Conservation (phyloP, 2,888 invertebrate genomes). For the Pollenia angustigena region DNA sequence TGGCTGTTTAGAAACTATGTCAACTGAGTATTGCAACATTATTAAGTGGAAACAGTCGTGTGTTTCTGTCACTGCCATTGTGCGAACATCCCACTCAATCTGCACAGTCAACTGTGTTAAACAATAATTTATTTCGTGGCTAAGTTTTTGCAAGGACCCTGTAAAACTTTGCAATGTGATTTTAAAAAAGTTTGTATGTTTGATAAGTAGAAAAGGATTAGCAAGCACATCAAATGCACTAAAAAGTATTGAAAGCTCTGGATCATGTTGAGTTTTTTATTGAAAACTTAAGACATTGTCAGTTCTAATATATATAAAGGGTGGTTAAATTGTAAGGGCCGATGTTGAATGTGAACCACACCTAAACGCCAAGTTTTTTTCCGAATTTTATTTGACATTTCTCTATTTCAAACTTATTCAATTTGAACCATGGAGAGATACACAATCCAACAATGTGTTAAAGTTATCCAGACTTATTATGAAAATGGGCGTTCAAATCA, state of each 20-base stretch:
- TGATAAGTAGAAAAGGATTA: not conserved
- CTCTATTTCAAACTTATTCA: too few species aligned
- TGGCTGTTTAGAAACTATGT: constrained; percentile 19
- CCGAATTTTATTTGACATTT: too few species aligned
- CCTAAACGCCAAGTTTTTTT: too few species aligned
- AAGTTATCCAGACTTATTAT: too few species aligned
- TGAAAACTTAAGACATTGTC: not conserved
- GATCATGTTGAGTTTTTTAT: not conserved
- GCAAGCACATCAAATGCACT: not conserved
- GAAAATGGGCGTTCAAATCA: too few species aligned
- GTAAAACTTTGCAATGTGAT: constrained; percentile 6
- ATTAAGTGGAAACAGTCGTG: not conserved
- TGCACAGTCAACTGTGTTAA: constrained; percentile 8
- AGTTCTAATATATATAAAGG: too few species aligned
- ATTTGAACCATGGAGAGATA: too few species aligned
- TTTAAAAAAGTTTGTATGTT: not conserved
- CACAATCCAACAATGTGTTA: too few species aligned
- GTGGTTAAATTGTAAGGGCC: too few species aligned
- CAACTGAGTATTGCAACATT: constrained; percentile 1
- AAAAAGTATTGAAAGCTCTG: not conserved
- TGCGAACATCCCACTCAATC: constrained; percentile 23
- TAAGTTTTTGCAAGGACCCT: constrained; percentile 9
- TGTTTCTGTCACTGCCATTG: not conserved
- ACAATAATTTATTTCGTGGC: not conserved
- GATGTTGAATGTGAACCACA: too few species aligned